Conservation (phyloP, 2,113 vertebrate species). For the Ondatra zibethicus region DNA sequence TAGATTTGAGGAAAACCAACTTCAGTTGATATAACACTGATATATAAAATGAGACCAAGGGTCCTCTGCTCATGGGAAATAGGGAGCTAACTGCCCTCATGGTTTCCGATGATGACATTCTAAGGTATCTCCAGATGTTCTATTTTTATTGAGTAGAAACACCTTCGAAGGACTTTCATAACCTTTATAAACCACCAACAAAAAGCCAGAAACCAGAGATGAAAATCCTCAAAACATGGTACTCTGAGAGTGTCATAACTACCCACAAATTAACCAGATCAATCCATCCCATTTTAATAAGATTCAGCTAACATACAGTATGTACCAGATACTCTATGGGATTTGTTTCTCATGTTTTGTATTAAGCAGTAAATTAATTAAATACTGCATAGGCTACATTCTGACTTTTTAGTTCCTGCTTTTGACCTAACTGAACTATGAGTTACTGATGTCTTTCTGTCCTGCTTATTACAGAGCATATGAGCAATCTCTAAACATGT, state of each 20-base stretch:
- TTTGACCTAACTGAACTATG: conserved; percentile 27
- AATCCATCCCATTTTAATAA: neutral
- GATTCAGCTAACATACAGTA: conserved; percentile 13
- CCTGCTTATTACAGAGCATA: neutral
- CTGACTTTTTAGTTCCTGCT: conserved; percentile 31
- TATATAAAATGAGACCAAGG: neutral
- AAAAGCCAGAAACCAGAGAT: neutral
- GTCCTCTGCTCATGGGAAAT: neutral
- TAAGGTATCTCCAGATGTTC: neutral
- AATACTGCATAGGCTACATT: neutral
- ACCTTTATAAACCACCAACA: neutral
- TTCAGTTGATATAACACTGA: neutral
- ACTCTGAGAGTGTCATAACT: neutral
- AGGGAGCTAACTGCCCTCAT: neutral
- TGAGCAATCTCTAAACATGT: neutral
- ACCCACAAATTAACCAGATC: conserved; percentile 9
- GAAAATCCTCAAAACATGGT: neutral
- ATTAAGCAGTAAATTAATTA: neutral
- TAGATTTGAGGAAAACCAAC: neutral
- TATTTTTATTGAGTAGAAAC: conserved; percentile 20
- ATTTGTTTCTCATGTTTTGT: conserved; percentile 10
- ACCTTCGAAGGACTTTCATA: neutral
- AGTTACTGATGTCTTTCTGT: neutral
- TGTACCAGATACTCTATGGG: neutral
- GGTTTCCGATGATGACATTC: neutral